These are phyloP conservation scores for Athetis lepigone DNA, from an alignment of 2,888 invertebrate genomes.

Conservation along the genomic window DNA sequence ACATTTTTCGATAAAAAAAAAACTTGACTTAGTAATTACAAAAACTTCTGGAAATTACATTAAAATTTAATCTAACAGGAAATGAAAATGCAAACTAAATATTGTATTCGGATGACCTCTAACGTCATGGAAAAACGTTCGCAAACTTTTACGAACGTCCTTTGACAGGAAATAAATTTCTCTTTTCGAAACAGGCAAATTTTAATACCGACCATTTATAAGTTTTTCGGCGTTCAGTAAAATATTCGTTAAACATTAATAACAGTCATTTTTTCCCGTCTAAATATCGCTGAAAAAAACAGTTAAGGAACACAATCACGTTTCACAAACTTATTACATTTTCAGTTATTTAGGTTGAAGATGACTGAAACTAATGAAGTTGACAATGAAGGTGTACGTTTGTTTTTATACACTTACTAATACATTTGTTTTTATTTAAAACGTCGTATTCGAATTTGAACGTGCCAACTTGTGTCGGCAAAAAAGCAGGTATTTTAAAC, in stretches of 20 bases:
- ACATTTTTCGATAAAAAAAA: not conserved
- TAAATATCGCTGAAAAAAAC: constrained; percentile 62
- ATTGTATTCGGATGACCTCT: constrained; percentile 38
- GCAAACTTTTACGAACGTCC: constrained; percentile 62
- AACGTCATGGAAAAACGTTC: constrained; percentile 55
- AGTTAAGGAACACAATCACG: constrained; percentile 66
- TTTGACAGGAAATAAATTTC: constrained; percentile 71
- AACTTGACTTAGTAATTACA: constrained; percentile 9
- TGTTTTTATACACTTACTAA: constrained; percentile 52
- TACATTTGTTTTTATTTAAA: constrained; percentile 65
- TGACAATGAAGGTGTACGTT: constrained; percentile 28
- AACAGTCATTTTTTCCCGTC: constrained; percentile 68
- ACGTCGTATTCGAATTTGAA: constrained; percentile 73
- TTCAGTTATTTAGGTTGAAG: constrained; percentile 56
- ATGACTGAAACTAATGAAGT: constrained; percentile 60
- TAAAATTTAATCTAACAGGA: constrained; percentile 3
- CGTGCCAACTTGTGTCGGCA: constrained; percentile 78
- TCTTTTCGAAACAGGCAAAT: constrained; percentile 67
- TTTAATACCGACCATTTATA: constrained; percentile 71
- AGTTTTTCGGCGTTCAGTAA: constrained; percentile 69
- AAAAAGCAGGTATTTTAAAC: constrained; percentile 87
- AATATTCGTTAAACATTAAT: constrained; percentile 72
- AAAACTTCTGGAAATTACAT: not conserved
- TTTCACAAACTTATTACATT: constrained; percentile 62
- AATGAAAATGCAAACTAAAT: constrained; percentile 39